Base-by-base conservation (phyloP, 1,140 invertebrate genomes). In the Leptinotarsa defecta region DNA sequence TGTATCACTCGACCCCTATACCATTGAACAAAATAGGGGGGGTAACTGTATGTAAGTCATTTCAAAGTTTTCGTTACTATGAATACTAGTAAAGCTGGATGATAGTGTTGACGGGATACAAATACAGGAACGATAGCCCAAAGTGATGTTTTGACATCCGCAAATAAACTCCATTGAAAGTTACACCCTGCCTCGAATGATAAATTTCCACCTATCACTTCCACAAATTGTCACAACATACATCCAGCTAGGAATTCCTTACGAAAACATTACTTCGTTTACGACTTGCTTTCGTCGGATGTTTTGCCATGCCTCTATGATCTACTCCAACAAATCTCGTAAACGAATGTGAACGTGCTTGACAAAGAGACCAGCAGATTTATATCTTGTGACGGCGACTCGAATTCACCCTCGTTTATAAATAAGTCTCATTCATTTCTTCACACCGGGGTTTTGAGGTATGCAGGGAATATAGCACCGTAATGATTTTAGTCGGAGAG, bases 351-450 rank as follows among this genome's bases (percentile, higher is more conserved):
- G 67, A 68, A 68, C 43, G 67, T 68, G 67, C 67, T 68, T 68
- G 34, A 68, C 67, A 68, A 68, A 68, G 43, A 34, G 43, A 68
- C 67, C 43, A 43, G 67, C 43, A 68, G 67, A 68, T 68, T 68
- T 68, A 68, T 68, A 68, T 68, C 24, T 67, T 65, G 67, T 68
- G 67, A 24, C 67, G 27, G 24, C 43, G 67, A 68, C 24, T 48
- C 43, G 67, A 43, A 68, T 68, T 68, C 43, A 68, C 67, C 67
- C 67, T 68, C 49, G 67, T 68, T 68, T 68, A 68, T 43, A 68
- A 68, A 68, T 68, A 68, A 68, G 67, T 68, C 67, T 68, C 19
- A 48, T 68, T 68, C 67, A 48, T 68, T 34, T 68, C 24, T 68
- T 48, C 3, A 34, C 43, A 4, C n/a, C 19, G 24, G 3, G 43